phyloP scores from a whole-genome alignment of 2,113 vertebrate genomes.

The Poeciliopsis occidentalis region DNA sequence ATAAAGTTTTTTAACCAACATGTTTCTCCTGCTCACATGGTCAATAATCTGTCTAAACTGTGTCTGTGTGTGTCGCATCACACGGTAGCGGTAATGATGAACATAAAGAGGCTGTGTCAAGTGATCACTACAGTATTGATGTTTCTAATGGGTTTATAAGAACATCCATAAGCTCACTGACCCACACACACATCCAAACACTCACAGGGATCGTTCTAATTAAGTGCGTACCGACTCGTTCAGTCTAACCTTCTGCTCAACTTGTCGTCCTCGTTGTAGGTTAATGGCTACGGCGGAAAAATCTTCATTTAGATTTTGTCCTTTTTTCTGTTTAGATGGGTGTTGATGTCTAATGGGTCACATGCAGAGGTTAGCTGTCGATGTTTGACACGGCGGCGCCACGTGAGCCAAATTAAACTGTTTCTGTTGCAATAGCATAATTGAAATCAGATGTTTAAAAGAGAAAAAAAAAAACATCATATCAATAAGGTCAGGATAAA shows the following conservation, averaged over 20 bases:
- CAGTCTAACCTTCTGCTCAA: conserved; percentile 21
- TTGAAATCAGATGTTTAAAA: not conserved
- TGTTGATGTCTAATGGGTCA: conserved; percentile 22
- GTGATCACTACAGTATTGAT: conserved; percentile 57
- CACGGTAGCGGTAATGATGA: conserved; percentile 59
- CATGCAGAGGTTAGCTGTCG: not conserved
- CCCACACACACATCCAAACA: conserved; percentile 1
- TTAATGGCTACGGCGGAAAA: conserved; percentile 51
- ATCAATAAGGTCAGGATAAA: too few species aligned
- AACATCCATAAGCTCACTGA: not conserved
- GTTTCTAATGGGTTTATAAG: conserved; percentile 66
- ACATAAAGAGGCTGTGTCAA: conserved; percentile 54
- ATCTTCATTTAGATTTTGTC: conserved; percentile 31
- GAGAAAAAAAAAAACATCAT: too few species aligned
- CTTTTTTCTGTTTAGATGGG: conserved; percentile 12
- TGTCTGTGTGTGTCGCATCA: conserved; percentile 6
- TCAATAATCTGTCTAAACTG: conserved; percentile 16
- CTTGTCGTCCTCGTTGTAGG: conserved; percentile 32
- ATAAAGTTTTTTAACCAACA: not conserved
- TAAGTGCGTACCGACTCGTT: conserved; percentile 40
- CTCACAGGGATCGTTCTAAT: conserved; percentile 26
- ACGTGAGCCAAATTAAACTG: conserved; percentile 2
- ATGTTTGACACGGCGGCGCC: not conserved
- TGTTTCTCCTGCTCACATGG: conserved; percentile 15
- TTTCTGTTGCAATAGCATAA: not conserved